These are phyloP conservation scores for Fistularia tabacaria DNA, from an alignment of 2,797 vertebrate genomes.

Conservation along the genomic window DNA sequence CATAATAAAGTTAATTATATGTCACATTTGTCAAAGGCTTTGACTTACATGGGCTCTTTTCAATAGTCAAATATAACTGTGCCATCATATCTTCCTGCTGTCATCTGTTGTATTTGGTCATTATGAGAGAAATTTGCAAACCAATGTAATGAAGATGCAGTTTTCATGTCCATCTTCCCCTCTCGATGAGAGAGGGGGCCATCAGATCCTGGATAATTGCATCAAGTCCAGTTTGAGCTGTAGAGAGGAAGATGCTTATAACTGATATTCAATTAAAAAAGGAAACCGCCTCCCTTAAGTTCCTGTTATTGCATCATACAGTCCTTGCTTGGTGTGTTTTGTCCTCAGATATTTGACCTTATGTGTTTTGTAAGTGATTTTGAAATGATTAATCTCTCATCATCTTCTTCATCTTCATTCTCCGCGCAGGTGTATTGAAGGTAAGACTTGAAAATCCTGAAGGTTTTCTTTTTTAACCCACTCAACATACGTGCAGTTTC, in stretches of 20 bases:
- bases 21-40: constrained; percentile 53
- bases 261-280: constrained; percentile 69
- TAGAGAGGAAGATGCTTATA: constrained; percentile 53
- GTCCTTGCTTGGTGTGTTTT: constrained; percentile 25
- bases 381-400: constrained; percentile 34
- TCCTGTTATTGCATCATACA: constrained; percentile 2
- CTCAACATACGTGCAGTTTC: constrained; percentile 8
- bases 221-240: constrained; percentile 51
- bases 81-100: constrained; percentile 48
- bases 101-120: constrained; percentile 54
- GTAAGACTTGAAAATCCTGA: constrained; percentile 60
- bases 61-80: constrained; percentile 47
- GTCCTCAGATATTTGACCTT: constrained; percentile 21
- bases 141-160: constrained; percentile 59
- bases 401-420: constrained; percentile 26
- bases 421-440: constrained; percentile 72
- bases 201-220: constrained; percentile 64
- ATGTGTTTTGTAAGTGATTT: background rate
- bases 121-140: constrained; percentile 54
- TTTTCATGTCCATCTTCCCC: constrained; percentile 57
- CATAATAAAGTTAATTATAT: constrained; percentile 71
- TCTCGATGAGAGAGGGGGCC: constrained; percentile 45
- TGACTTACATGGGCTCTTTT: constrained; percentile 58
- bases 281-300: constrained; percentile 38
- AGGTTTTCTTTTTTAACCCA: no score